phyloP scores from a whole-genome alignment of 1,140 invertebrate species.

The Tetragonula clypearis region DNA sequence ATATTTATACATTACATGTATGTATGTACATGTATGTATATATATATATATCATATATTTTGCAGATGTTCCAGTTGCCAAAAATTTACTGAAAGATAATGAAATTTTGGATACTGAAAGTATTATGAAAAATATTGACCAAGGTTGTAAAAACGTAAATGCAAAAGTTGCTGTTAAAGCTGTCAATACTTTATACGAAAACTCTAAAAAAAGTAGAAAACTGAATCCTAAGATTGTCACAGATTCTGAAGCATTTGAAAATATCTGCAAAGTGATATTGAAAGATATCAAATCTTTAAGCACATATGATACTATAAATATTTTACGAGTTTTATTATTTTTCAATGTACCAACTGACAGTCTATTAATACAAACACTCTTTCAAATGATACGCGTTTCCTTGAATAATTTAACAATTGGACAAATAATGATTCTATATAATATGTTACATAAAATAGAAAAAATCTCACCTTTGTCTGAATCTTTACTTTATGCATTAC shows the following conservation, averaged over 20 bases:
- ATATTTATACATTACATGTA: not conserved
- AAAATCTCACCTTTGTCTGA: constrained; percentile 82
- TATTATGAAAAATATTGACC: not conserved
- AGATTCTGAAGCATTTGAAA: constrained; percentile 73
- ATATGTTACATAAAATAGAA: constrained; percentile 80
- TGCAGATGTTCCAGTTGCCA: constrained; percentile 1
- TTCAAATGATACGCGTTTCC: constrained; percentile 83
- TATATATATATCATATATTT: not conserved
- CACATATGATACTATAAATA: constrained; percentile 81
- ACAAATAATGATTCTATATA: constrained; percentile 84
- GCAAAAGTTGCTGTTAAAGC: not conserved
- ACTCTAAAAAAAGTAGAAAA: not conserved
- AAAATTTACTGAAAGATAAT: not conserved
- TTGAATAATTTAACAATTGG: constrained; percentile 84
- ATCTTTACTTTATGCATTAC: constrained; percentile 84
- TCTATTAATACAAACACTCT: constrained; percentile 83
- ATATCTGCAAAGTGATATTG: constrained; percentile 81
- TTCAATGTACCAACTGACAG: constrained; percentile 82
- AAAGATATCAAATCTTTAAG: constrained; percentile 81
- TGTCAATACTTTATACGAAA: constrained; percentile 12
- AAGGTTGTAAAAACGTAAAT: constrained; percentile 17
- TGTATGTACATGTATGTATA: not conserved
- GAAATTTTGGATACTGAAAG: not conserved
- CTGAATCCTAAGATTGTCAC: not conserved
- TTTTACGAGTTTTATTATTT: constrained; percentile 83